phyloP scores from a whole-genome alignment of 2,113 vertebrate species.

The Burhinus oedicnemus region DNA sequence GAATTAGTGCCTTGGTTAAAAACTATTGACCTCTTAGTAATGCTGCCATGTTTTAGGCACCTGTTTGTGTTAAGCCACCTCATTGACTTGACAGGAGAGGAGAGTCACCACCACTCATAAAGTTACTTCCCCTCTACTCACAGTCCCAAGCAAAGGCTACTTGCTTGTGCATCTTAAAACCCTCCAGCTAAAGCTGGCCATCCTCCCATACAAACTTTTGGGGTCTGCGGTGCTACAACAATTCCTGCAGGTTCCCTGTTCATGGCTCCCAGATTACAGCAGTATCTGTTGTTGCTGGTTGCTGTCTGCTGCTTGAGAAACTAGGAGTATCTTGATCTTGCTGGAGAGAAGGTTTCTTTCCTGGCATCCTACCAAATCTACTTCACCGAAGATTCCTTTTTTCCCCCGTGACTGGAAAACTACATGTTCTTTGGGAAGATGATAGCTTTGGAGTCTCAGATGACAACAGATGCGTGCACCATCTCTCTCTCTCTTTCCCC shows the following conservation, averaged over 20 bases:
- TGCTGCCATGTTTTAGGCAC: not conserved
- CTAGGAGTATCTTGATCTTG: not conserved
- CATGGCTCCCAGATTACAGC: not conserved
- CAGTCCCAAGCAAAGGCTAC: not conserved
- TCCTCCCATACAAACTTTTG: not conserved
- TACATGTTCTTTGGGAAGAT: not conserved
- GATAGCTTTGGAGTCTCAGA: not conserved
- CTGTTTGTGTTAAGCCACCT: not conserved
- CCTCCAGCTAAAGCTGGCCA: not conserved
- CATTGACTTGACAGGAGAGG: not conserved
- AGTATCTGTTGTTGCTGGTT: not conserved
- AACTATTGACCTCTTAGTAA: accelerated
- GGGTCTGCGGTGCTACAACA: not conserved
- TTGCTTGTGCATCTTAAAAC: not conserved
- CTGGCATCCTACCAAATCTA: not conserved
- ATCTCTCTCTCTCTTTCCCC: not conserved
- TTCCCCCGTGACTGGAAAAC: accelerated
- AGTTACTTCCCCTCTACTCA: not conserved
- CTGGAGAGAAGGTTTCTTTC: not conserved
- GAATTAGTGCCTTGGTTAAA: not conserved
- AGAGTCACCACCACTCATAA: not conserved
- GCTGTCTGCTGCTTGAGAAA: not conserved
- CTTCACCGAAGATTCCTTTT: not conserved
- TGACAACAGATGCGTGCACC: not conserved
- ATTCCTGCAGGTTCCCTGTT: not conserved